phyloP scores from a whole-genome alignment of 2,113 vertebrate species.

The Platysternon megacephalum region DNA sequence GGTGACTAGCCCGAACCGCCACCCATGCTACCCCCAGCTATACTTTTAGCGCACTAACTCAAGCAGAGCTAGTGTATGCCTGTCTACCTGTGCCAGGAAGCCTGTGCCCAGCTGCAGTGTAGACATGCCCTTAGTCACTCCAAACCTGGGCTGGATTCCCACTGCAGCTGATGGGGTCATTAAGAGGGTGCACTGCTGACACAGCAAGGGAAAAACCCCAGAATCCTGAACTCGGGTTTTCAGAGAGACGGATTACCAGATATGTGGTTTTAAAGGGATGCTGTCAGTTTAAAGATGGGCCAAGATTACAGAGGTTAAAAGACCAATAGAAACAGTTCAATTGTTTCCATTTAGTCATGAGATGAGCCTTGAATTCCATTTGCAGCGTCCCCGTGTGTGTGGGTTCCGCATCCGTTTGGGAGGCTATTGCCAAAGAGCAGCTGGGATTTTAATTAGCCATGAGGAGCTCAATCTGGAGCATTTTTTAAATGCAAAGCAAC shows the following conservation, averaged over 20 bases:
- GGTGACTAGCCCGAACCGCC: too few species aligned
- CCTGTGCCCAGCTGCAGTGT: background rate
- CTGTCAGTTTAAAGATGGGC: background rate
- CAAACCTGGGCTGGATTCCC: background rate
- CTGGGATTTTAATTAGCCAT: conserved; percentile 55
- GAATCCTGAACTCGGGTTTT: background rate
- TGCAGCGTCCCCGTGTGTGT: conserved; percentile 19
- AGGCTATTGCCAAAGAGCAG: conserved; percentile 37
- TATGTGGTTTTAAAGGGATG: background rate
- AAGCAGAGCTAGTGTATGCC: background rate
- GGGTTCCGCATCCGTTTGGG: conserved; percentile 48
- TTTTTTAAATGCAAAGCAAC: conserved; percentile 60
- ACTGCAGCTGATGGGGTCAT: background rate
- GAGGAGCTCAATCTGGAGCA: conserved; percentile 63
- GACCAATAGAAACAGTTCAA: background rate
- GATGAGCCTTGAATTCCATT: conserved; percentile 26
- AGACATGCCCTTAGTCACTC: background rate
- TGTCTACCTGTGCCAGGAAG: background rate
- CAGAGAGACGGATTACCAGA: background rate
- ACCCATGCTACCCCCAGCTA: too few species aligned
- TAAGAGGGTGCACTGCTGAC: background rate
- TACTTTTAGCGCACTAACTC: too few species aligned
- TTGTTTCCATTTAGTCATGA: conserved; percentile 43
- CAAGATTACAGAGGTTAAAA: background rate
- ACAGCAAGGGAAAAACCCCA: background rate